These are phyloP conservation scores for Dendrocopos noguchii DNA, from an alignment of 2,113 vertebrate species.

Conservation along the genomic window DNA sequence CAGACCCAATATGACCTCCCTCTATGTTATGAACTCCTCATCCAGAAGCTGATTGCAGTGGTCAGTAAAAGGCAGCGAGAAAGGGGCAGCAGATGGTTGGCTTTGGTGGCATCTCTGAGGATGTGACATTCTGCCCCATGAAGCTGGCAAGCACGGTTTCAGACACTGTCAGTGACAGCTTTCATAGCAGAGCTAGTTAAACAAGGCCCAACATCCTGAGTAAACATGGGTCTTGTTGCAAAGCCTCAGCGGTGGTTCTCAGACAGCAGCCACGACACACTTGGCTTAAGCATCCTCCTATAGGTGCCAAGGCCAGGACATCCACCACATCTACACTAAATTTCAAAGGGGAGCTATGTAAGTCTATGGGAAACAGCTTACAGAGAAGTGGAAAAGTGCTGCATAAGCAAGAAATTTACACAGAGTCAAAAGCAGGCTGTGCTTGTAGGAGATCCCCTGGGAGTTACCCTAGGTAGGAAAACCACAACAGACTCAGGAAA, in stretches of 20 bases:
- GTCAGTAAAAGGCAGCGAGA: not conserved
- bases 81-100: not conserved
- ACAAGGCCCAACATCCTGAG: not conserved
- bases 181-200: not conserved
- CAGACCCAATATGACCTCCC: not conserved
- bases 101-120: not conserved
- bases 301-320: not conserved
- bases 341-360: not conserved
- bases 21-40: not conserved
- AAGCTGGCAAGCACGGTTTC: not conserved
- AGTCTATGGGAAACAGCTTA: not conserved
- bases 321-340: not conserved
- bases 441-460: not conserved
- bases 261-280: not conserved
- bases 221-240: not conserved
- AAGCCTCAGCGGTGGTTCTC: not conserved
- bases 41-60: not conserved
- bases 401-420: not conserved
- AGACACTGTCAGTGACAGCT: not conserved
- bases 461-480: slow-evolving; percentile 1
- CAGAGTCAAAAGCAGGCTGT: not conserved
- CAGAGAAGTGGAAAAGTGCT: not conserved
- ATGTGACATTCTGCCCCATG: not conserved
- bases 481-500: slow-evolving; percentile 40
- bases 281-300: not conserved